Percentiles rank a stretch among this genome's conserved stretches.
Conservation (phyloP, 2,888 invertebrate species). For the Eristalis tenax region DNA sequence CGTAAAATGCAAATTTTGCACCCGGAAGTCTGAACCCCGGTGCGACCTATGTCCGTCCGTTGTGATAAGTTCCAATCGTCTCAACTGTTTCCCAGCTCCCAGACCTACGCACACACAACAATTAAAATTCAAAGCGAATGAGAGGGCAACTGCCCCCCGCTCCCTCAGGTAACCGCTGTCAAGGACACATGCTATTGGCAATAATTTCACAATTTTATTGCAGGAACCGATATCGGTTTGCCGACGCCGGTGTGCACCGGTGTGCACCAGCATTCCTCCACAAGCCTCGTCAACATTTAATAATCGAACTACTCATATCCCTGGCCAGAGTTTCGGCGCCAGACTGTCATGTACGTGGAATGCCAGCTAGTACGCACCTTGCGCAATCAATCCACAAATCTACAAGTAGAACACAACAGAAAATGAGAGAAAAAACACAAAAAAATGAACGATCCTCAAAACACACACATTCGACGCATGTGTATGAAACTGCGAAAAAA, state of each 20-base stretch:
- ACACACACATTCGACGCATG: conserved; percentile 10
- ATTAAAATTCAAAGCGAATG: conserved; percentile 37
- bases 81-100: background rate
- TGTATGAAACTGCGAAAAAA: conserved; percentile 31
- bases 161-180: conserved; percentile 32
- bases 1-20: background rate
- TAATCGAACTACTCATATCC: background rate
- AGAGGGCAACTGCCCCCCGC: background rate
- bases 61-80: background rate
- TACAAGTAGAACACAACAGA: conserved; percentile 28
- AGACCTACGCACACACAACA: background rate
- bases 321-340: conserved; percentile 15
- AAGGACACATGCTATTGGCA: conserved; percentile 52
- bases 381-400: conserved; percentile 51
- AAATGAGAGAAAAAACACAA: background rate
- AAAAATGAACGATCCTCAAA: conserved; percentile 1
- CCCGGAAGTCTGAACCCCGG: background rate
- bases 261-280: background rate
- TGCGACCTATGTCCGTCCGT: background rate
- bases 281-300: background rate
- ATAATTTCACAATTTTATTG: conserved; percentile 55
- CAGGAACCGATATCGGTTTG: conserved; percentile 39
- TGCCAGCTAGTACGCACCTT: conserved; percentile 19
- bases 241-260: background rate
- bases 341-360: conserved; percentile 12